phyloP scores from a whole-genome alignment of 2,888 invertebrate species.

The Thereva unica region DNA sequence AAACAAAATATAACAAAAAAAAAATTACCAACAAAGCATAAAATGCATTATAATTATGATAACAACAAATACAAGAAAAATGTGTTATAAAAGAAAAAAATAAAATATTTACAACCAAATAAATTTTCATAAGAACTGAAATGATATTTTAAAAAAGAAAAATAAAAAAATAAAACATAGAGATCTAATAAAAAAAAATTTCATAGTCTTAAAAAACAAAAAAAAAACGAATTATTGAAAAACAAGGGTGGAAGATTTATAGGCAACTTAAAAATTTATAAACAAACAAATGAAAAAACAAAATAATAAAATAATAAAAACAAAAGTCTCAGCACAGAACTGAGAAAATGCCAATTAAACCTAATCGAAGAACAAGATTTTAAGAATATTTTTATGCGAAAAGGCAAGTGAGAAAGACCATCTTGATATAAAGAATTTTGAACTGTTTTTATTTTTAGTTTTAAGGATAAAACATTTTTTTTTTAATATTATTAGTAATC shows the following conservation, averaged over 20 bases:
- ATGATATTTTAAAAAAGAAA: conserved; percentile 37
- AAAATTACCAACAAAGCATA: conserved; percentile 25
- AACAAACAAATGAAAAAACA: conserved; percentile 9
- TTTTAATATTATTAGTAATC: neutral
- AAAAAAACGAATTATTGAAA: conserved; percentile 2
- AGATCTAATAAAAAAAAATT: conserved; percentile 23
- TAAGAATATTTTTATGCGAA: conserved; percentile 26
- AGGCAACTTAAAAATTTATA: neutral
- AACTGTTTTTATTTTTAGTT: no score
- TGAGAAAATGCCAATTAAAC: conserved; percentile 23
- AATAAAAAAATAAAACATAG: no score
- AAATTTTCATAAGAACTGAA: conserved; percentile 39
- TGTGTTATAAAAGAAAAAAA: conserved; percentile 26
- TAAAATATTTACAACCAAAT: conserved; percentile 29
- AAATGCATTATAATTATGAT: conserved; percentile 7
- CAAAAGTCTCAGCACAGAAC: neutral
- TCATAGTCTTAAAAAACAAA: conserved; percentile 23
- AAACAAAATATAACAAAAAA: conserved; percentile 20
- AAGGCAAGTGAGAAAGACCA: conserved; percentile 13
- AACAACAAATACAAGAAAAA: conserved; percentile 22
- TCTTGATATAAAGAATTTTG: no score
- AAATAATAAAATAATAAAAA: conserved; percentile 20
- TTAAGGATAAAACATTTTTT: neutral
- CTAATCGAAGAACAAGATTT: conserved; percentile 5
- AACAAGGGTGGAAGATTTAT: conserved; percentile 9